phyloP scores from a whole-genome alignment of 1,140 invertebrate species.

The Frieseomelitta varia region DNA sequence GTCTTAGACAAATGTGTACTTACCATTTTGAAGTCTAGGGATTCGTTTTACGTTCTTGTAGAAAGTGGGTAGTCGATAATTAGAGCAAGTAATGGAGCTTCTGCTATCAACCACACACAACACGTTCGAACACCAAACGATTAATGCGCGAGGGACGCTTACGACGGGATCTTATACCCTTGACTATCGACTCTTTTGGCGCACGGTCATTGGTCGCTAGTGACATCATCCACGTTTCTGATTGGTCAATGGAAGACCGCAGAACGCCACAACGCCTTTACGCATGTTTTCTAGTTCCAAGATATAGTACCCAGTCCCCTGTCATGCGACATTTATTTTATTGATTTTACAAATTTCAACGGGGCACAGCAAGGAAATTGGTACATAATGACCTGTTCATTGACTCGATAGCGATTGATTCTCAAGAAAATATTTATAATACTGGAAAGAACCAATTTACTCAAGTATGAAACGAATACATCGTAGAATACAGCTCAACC shows the following conservation, averaged over 20 bases:
- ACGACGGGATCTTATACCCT: constrained; percentile 31
- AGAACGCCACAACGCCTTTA: constrained; percentile 34
- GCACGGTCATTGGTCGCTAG: constrained; percentile 26
- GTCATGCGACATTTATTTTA: constrained; percentile 52
- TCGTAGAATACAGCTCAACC: background rate
- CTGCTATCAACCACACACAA: constrained; percentile 42
- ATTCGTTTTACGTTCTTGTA: constrained; percentile 24
- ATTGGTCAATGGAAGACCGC: constrained; percentile 43
- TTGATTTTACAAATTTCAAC: constrained; percentile 51
- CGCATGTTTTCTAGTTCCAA: constrained; percentile 27
- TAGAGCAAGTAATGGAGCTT: constrained; percentile 61
- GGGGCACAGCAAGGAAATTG: constrained; percentile 16
- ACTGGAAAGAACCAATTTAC: background rate
- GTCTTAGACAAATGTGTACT: background rate
- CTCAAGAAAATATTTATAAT: background rate
- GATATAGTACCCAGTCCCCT: constrained; percentile 35
- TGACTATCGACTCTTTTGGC: constrained; percentile 33
- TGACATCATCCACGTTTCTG: constrained; percentile 8
- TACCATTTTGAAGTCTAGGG: constrained; percentile 55
- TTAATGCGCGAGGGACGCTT: constrained; percentile 49
- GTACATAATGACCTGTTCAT: constrained; percentile 24
- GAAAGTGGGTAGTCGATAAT: constrained; percentile 47
- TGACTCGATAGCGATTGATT: constrained; percentile 27
- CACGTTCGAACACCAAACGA: constrained; percentile 40
- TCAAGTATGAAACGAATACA: background rate